Percentiles rank a stretch among this genome's conserved stretches.
Evolutionary conservation across 2,888 invertebrate genomes (phyloP).

Genomic region (Linnaemya vulpina): DNA sequence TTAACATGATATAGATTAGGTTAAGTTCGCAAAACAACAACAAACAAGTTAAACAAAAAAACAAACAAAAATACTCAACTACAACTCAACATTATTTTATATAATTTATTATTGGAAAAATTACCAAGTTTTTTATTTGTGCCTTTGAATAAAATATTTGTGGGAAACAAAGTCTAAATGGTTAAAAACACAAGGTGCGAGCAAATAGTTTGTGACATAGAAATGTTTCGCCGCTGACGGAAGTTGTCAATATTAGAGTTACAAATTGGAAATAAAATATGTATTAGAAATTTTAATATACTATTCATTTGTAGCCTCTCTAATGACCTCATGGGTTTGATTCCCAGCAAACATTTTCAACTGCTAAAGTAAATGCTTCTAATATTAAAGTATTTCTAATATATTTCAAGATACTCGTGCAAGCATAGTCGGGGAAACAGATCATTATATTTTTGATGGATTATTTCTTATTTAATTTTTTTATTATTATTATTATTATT

Average conservation of each 20-base stretch:
- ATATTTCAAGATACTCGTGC: no score
- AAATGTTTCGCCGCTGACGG: background rate
- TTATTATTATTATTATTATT: no score
- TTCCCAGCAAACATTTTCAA: background rate
- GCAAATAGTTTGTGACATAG: conserved; percentile 3
- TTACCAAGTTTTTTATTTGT: conserved; percentile 39
- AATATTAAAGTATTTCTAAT: no score
- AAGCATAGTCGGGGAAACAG: no score
- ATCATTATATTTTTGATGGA: no score
- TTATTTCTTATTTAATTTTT: no score
- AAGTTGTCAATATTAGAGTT: background rate
- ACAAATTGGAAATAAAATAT: background rate
- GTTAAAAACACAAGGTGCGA: background rate
- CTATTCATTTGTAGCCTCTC: no score
- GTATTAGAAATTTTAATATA: no score
- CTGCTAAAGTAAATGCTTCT: no score
- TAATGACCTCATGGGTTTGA: background rate
- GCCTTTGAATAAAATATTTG: conserved; percentile 68
- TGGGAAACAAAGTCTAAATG: conserved; percentile 57
- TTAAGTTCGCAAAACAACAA: conserved; percentile 32
- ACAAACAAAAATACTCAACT: conserved; percentile 37
- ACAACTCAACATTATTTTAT: conserved; percentile 52
- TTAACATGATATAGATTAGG: conserved; percentile 61
- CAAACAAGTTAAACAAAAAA: conserved; percentile 22
- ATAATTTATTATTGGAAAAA: conserved; percentile 60